These are phyloP conservation scores for Nerophis lumbriciformis DNA, from an alignment of 2,113 vertebrate species.

Conservation along the genomic window DNA sequence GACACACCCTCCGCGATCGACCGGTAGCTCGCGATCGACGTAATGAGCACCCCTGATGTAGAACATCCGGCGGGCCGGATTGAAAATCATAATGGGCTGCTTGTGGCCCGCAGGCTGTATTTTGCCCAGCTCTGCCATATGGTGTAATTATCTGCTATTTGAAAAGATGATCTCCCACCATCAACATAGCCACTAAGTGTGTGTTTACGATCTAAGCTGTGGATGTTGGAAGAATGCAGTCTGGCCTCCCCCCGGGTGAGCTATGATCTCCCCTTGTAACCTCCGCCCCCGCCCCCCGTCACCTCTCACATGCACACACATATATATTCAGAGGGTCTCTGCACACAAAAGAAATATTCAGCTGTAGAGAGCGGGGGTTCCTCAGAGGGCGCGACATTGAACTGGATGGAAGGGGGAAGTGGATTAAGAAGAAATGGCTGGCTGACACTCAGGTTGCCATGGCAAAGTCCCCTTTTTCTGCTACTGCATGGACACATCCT, in stretches of 20 bases:
- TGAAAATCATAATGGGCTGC: too few relatives aligned
- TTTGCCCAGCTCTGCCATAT: slow-evolving; percentile 38
- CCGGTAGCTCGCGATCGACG: too few relatives aligned
- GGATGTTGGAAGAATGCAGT: slow-evolving; percentile 59
- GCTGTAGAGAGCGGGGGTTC: slow-evolving; percentile 64
- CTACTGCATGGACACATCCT: slow-evolving; percentile 45
- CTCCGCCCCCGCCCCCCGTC: slow-evolving; percentile 20
- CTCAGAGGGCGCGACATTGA: slow-evolving; percentile 65
- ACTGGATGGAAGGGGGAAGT: slow-evolving; percentile 52
- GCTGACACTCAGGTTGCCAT: slow-evolving; percentile 70
- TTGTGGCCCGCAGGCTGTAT: too few relatives aligned
- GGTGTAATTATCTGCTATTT: slow-evolving; percentile 63
- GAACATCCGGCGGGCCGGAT: too few relatives aligned
- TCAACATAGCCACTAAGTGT: slow-evolving; percentile 37
- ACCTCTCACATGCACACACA: slow-evolving; percentile 11
- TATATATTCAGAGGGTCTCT: slow-evolving; percentile 29
- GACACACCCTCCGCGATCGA: too few relatives aligned
- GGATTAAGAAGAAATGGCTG: slow-evolving; percentile 71
- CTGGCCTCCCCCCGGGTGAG: slow-evolving; percentile 63
- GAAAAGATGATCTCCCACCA: slow-evolving; percentile 57
- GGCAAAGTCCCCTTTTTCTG: slow-evolving; percentile 61
- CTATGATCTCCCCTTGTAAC: slow-evolving; percentile 62
- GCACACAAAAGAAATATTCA: slow-evolving; percentile 74
- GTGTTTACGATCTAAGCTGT: slow-evolving; percentile 34
- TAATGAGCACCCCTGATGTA: too few relatives aligned